phyloP scores from a whole-genome alignment of 2,888 invertebrate genomes.

The Rhorus exstirpatorius region DNA sequence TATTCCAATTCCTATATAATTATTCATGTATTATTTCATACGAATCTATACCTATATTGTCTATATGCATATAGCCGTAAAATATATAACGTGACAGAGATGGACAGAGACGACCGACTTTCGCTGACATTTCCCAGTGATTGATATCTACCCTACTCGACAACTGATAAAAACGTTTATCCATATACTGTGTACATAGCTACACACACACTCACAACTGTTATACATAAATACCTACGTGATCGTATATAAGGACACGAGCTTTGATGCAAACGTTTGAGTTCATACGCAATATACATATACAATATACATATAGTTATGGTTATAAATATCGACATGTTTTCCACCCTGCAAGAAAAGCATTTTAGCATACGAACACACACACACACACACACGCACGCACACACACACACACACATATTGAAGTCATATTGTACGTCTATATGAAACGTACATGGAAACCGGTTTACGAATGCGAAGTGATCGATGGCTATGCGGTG shows the following conservation, averaged over 20 bases:
- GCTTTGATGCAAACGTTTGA: conserved; percentile 50
- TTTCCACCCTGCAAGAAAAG: conserved; percentile 57
- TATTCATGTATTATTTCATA: no score
- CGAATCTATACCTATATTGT: no score
- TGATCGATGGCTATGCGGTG: conserved; percentile 65
- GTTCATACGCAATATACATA: conserved; percentile 50
- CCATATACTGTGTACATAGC: conserved; percentile 26
- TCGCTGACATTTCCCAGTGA: conserved; percentile 61
- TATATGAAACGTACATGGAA: conserved; percentile 49
- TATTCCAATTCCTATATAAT: no score
- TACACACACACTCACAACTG: background rate
- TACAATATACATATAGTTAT: conserved; percentile 24
- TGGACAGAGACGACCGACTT: conserved; percentile 58
- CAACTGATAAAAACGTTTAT: conserved; percentile 68
- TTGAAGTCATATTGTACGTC: background rate
- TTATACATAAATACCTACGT: conserved; percentile 19
- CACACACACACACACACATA: background rate
- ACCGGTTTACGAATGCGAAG: conserved; percentile 58
- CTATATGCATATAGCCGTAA: no score
- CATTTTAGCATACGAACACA: conserved; percentile 23
- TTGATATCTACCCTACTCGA: conserved; percentile 65
- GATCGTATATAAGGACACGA: conserved; percentile 26
- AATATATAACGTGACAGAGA: conserved; percentile 31
- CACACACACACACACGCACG: background rate
- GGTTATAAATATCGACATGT: conserved; percentile 50